phyloP scores from a whole-genome alignment of 2,888 invertebrate genomes.

The Aspidiotus rigidus region DNA sequence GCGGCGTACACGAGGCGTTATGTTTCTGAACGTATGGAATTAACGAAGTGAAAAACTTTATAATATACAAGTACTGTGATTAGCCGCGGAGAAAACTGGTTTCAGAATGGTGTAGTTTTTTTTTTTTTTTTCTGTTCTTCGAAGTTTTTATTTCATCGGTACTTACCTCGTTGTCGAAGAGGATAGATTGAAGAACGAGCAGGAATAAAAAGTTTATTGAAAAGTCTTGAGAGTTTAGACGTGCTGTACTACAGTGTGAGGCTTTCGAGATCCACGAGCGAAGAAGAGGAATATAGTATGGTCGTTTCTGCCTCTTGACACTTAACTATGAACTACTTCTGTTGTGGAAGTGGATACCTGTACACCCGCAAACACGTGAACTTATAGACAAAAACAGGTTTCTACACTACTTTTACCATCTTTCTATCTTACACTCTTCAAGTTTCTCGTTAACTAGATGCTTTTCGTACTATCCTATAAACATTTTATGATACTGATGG shows the following conservation, averaged over 20 bases:
- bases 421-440: not conserved
- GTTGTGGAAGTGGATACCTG: not conserved
- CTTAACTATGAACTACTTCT: too few relatives aligned
- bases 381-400: constrained; percentile 1
- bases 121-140: too few relatives aligned
- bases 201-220: too few relatives aligned
- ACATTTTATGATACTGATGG: too few relatives aligned
- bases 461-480: not conserved
- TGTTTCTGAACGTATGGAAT: constrained; percentile 8
- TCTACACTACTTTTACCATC: not conserved
- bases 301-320: too few relatives aligned
- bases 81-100: constrained; percentile 10
- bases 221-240: too few relatives aligned
- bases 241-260: too few relatives aligned
- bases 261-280: too few relatives aligned
- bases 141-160: too few relatives aligned
- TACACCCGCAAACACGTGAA: not conserved
- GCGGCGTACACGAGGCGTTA: not conserved
- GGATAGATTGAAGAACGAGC: too few relatives aligned
- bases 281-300: too few relatives aligned
- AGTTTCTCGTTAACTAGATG: not conserved
- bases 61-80: constrained; percentile 1
- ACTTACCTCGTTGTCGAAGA: too few relatives aligned
- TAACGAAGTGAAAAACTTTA: constrained; percentile 9
- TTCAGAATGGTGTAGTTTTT: not conserved